These are phyloP conservation scores for Piaya cayana DNA, from an alignment of 2,113 vertebrate species.

Conservation along the genomic window DNA sequence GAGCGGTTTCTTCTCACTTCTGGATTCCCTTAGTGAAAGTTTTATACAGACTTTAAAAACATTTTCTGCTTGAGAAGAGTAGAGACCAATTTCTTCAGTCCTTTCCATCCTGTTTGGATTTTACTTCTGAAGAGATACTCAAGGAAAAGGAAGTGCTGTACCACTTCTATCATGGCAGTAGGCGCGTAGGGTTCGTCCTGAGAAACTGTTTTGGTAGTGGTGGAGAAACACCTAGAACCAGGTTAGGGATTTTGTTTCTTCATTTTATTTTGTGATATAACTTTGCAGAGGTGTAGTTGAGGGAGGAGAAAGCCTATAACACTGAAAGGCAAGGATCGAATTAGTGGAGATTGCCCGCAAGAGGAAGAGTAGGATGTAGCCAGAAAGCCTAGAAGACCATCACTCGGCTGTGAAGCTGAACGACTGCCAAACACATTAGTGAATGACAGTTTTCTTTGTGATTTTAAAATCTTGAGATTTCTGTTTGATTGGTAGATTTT, in stretches of 20 bases:
- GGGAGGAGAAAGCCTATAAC: constrained; percentile 21
- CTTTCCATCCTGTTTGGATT: neutral
- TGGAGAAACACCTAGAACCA: neutral
- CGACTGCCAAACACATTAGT: constrained; percentile 10
- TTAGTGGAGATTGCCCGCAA: constrained; percentile 50
- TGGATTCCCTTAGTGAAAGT: neutral
- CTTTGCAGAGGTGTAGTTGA: constrained; percentile 47
- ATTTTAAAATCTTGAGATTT: constrained; percentile 11
- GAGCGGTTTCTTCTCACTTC: neutral
- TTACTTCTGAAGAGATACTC: neutral
- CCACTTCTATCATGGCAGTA: neutral
- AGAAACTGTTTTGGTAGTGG: neutral
- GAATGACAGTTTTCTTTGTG: neutral
- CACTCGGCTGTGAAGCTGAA: constrained; percentile 13
- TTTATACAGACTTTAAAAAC: neutral
- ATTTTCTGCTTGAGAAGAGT: neutral
- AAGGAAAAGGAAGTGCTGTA: neutral
- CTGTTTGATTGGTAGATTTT: neutral
- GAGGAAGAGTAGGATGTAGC: neutral
- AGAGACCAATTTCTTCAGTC: neutral
- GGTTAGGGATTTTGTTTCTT: constrained; percentile 19
- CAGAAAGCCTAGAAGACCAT: neutral
- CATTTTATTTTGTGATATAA: constrained; percentile 66
- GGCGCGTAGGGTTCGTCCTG: neutral
- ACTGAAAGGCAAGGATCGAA: constrained; percentile 51